Evolutionary conservation across 2,797 vertebrate species (phyloP).

Genomic region (Micrastur ruficollis): DNA sequence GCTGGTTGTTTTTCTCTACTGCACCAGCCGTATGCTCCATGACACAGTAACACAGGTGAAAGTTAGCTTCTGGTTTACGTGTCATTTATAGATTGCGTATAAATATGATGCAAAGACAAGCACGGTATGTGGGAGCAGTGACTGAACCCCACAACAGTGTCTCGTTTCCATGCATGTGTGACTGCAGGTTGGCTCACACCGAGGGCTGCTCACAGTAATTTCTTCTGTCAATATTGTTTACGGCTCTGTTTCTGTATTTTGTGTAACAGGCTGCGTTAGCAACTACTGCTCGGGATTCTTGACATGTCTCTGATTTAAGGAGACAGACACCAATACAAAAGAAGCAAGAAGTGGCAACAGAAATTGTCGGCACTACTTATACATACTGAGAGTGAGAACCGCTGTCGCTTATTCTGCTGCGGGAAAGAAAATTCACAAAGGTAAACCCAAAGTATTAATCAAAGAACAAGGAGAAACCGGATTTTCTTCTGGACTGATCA

Average conservation of each 20-base stretch:
- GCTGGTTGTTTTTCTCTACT: background rate
- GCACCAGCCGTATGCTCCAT: background rate
- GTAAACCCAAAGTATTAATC: background rate
- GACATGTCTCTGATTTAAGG: background rate
- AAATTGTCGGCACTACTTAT: background rate
- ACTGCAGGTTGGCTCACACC: background rate
- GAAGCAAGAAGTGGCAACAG: background rate
- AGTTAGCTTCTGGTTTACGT: background rate
- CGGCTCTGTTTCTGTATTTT: background rate
- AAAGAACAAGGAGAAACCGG: background rate
- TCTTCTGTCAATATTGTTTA: accelerated
- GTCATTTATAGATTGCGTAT: background rate
- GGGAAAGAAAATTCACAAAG: background rate
- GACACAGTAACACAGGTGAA: background rate
- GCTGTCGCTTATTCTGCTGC: background rate
- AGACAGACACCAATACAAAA: background rate
- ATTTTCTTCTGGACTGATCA: background rate
- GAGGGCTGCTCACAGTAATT: background rate
- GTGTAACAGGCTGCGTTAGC: background rate
- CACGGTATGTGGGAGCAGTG: background rate
- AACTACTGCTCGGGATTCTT: background rate
- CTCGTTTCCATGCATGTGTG: accelerated
- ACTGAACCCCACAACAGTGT: accelerated
- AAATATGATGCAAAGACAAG: background rate
- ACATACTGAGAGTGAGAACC: background rate